Base-by-base conservation (phyloP, 2,113 vertebrate genomes). In the Larimichthys polyactis region DNA sequence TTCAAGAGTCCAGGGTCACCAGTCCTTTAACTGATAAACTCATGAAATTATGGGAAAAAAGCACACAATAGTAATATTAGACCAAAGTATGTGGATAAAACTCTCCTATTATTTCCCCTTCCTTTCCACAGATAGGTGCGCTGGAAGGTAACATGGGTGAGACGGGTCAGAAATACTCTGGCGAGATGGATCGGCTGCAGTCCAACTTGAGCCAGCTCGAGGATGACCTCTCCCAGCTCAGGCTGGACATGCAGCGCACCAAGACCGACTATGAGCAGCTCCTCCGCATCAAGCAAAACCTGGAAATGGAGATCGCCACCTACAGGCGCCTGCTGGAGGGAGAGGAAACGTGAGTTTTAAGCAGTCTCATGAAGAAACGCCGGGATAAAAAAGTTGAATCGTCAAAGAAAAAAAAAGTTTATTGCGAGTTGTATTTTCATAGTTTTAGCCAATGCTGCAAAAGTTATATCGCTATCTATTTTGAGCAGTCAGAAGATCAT, bases 281-380 rank as follows among this genome's bases (percentile, higher is more conserved):
- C 20, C 94, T 96, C 58, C 94, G 94, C 82, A 94, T 95, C 89
- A 96, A 96, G 83, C 95, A 95, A 91, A 96, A 94, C 86, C 93
- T 96, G 89, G 95, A 96, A 81, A 92, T 96, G 91, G 96, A 96
- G 91, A 96, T 96, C 5, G 95, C 96, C 57, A 96, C 95, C 73
- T 96, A 96, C 84, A 94, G 95, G 87, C 92, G 95, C 52, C 92
- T 96, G 79, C 93, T 96, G 87, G 95, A 96, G 40, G 96, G 96
- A 73, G 95, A 96, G 86, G 95, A 96, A 22, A 67, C 67, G 96
- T 96, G 66, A 88, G 94, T 89, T 64, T 12, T 15, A 1, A 7
- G 40, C 17, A 4, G 9, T 4, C 36, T n/a, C 36, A 0, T 20
- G 19, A 40, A 6, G 5, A 20, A 62, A 40, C 5, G 2, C 11